Evolutionary conservation across 2,797 vertebrate genomes (phyloP).

Genomic region (Aplochiton taeniatus): DNA sequence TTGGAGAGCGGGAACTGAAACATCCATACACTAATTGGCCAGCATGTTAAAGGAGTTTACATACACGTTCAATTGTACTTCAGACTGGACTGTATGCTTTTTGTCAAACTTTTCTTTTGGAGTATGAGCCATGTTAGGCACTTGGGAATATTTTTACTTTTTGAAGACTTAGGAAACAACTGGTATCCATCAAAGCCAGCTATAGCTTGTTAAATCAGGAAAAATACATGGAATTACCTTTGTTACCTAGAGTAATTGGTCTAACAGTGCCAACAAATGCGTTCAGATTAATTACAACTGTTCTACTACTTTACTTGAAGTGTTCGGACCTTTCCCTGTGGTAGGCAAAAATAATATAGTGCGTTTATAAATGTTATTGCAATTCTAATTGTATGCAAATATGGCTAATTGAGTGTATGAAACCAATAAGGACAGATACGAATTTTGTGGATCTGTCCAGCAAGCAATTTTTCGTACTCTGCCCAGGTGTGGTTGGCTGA

Average conservation of each 20-base stretch:
- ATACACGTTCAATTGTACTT: too few species aligned
- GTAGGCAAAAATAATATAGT: not conserved
- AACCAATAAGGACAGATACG: slow-evolving; percentile 38
- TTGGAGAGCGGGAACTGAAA: too few species aligned
- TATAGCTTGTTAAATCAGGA: slow-evolving; percentile 9
- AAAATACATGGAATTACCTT: slow-evolving; percentile 2
- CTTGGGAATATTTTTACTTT: slow-evolving; percentile 58
- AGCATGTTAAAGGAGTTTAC: too few species aligned
- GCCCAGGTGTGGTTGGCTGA: slow-evolving; percentile 41
- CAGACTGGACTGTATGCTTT: not conserved
- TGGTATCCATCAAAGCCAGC: slow-evolving; percentile 10
- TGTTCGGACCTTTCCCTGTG: not conserved
- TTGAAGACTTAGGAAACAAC: slow-evolving; percentile 4
- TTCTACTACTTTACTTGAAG: not conserved
- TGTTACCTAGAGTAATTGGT: slow-evolving; percentile 1
- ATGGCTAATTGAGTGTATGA: slow-evolving; percentile 31
- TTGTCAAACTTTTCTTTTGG: slow-evolving; percentile 44
- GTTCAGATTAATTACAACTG: not conserved
- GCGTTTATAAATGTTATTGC: not conserved
- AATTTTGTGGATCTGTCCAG: slow-evolving; percentile 31
- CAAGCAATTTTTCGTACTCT: slow-evolving; percentile 40
- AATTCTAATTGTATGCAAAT: slow-evolving; percentile 22
- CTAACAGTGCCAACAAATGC: not conserved
- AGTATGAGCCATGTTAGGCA: slow-evolving; percentile 70
- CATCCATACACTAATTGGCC: too few species aligned